phyloP scores from a whole-genome alignment of 2,797 vertebrate species.

The Peromyscus nudipes region DNA sequence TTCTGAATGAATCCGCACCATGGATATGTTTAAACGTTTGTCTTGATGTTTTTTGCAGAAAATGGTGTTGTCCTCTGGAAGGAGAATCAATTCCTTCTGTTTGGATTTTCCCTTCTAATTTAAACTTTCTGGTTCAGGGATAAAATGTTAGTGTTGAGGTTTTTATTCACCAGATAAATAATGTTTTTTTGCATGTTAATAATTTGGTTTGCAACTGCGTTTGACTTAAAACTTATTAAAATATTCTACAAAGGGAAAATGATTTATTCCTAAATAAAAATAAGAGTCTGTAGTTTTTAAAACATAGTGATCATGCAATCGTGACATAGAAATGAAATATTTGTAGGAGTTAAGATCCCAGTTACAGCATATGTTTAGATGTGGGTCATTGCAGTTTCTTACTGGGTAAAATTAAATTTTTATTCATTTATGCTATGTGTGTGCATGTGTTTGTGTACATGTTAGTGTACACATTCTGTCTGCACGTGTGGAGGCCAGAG shows the following conservation, averaged over 20 bases:
- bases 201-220: slow-evolving; percentile 41
- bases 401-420: background rate
- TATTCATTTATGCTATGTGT: background rate
- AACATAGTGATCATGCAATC: background rate
- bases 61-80: slow-evolving; percentile 58
- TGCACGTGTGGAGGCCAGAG: background rate
- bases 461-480: background rate
- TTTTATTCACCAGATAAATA: background rate
- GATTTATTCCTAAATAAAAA: background rate
- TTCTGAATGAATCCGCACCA: slow-evolving; percentile 73
- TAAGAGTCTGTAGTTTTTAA: background rate
- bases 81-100: slow-evolving; percentile 51
- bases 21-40: slow-evolving; percentile 72
- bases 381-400: background rate
- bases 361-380: background rate
- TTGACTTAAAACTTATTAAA: slow-evolving; percentile 34
- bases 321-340: background rate
- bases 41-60: slow-evolving; percentile 79
- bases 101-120: slow-evolving; percentile 61
- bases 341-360: background rate
- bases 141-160: slow-evolving; percentile 62
- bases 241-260: background rate
- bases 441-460: background rate
- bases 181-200: background rate
- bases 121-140: slow-evolving; percentile 63